Conservation (phyloP, 1,140 invertebrate species). For the Lerema accius region DNA sequence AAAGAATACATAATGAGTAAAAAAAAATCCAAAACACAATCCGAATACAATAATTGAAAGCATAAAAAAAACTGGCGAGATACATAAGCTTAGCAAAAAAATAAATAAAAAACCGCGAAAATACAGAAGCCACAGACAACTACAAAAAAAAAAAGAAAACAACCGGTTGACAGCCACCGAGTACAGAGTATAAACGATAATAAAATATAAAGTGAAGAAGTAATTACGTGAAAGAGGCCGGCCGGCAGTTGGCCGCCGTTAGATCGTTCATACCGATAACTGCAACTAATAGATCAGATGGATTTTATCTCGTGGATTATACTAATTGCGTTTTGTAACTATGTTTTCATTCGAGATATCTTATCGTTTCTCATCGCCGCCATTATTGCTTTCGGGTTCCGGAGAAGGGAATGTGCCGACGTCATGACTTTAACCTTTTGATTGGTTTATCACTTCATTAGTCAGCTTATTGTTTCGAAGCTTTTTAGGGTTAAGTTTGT, state of each 20-base stretch:
- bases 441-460: slow-evolving; percentile 8
- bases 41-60: no score
- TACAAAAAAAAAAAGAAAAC: background rate
- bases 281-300: slow-evolving; percentile 55
- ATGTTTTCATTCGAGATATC: slow-evolving; percentile 51
- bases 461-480: slow-evolving; percentile 11
- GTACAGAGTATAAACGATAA: slow-evolving; percentile 15
- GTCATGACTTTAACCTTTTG: slow-evolving; percentile 12
- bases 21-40: no score
- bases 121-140: background rate
- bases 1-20: no score
- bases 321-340: slow-evolving; percentile 66
- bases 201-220: slow-evolving; percentile 38
- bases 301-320: slow-evolving; percentile 57
- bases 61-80: no score
- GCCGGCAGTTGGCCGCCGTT: background rate
- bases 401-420: slow-evolving; percentile 23
- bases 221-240: slow-evolving; percentile 37
- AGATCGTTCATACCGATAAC: slow-evolving; percentile 50
- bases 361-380: slow-evolving; percentile 47
- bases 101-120: slow-evolving; percentile 3
- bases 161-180: slow-evolving; percentile 11
- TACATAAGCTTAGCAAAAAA: no score
- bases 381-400: slow-evolving; percentile 36
- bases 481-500: no score